A percentile compares a stretch with the other conserved stretches of the same genome.
phyloP scores from a whole-genome alignment of 92 coral and sea anemone genomes.

The Palythoa grandiflora region DNA sequence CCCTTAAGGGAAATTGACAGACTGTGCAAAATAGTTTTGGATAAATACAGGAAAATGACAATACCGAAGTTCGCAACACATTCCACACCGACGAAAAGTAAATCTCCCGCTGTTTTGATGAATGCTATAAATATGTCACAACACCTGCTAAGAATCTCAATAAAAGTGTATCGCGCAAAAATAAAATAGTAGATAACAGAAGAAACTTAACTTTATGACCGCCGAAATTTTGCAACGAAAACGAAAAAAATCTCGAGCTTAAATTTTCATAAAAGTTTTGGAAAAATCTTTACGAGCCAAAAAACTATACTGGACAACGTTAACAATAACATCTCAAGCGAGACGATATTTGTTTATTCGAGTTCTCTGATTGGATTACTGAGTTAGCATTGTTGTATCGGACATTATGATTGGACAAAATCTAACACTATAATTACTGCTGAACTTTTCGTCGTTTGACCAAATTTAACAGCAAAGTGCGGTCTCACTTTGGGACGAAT shows the following conservation, averaged over 20 bases:
- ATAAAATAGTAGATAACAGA: background rate
- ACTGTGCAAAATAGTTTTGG: background rate
- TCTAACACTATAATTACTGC: constrained; percentile 65
- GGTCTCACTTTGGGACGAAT: constrained; percentile 47
- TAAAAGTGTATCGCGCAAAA: background rate
- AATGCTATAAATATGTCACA: background rate
- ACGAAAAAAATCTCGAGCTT: background rate
- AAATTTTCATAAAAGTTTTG: background rate
- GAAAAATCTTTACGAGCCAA: background rate
- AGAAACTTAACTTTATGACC: background rate
- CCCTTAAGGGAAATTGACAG: no score
- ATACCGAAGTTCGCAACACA: background rate
- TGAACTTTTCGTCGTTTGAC: constrained; percentile 52
- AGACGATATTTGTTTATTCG: constrained; percentile 32
- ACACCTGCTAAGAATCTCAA: background rate
- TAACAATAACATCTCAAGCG: background rate
- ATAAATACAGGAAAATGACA: background rate
- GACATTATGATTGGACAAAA: constrained; percentile 74
- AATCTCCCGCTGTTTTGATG: background rate
- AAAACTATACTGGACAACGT: background rate
- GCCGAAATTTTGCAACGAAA: background rate
- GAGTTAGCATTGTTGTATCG: constrained; percentile 32
- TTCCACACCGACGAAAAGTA: background rate
- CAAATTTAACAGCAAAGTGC: constrained; percentile 46
- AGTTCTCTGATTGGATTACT: constrained; percentile 57